phyloP scores from a whole-genome alignment of 1,140 invertebrate genomes.

The Tetraneura akinire region DNA sequence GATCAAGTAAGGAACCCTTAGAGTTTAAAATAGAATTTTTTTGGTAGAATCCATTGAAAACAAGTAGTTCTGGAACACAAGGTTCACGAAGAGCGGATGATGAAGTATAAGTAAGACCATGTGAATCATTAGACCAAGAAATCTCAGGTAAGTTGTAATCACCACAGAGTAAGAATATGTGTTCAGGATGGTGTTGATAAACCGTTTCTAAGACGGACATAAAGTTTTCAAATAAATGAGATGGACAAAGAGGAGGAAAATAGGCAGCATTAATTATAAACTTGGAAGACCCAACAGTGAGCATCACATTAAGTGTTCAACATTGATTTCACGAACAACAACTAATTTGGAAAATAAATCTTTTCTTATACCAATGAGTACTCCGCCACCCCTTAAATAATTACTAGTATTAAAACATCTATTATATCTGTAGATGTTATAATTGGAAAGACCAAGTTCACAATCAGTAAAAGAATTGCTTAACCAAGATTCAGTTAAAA shows the following conservation, averaged over 20 bases:
- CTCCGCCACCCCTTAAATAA: no score
- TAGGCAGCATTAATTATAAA: neutral
- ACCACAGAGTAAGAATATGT: neutral
- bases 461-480: no score
- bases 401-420: no score
- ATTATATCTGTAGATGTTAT: no score
- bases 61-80: neutral
- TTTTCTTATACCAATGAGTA: no score
- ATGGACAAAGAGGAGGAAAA: conserved; percentile 8
- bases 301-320: no score
- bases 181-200: neutral
- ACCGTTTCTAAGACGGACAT: neutral
- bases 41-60: neutral
- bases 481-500: no score
- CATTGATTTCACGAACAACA: no score
- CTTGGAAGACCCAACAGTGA: neutral
- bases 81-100: neutral
- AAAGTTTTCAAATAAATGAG: neutral
- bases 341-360: no score
- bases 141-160: neutral
- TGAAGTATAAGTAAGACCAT: neutral
- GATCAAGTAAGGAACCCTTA: neutral
- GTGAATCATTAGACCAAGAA: neutral
- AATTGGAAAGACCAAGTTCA: no score
- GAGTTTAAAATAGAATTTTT: neutral